phyloP scores from a whole-genome alignment of 2,797 vertebrate species.

The Adrianichthys oophorus region DNA sequence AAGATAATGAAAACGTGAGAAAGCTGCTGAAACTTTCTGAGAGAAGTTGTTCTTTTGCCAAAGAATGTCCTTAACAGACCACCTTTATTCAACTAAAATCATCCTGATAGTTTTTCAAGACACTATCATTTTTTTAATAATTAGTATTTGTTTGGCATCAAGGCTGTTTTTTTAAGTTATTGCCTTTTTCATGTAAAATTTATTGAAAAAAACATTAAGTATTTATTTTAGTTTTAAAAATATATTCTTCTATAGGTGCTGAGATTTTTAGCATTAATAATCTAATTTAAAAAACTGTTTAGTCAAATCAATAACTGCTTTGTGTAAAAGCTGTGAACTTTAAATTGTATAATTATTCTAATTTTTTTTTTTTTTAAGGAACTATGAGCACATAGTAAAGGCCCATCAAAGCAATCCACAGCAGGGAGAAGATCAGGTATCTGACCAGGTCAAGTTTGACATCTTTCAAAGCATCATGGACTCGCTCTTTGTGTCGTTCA shows the following conservation, averaged over 20 bases:
- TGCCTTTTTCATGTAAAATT: too few species aligned
- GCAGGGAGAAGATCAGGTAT: slow-evolving; percentile 90
- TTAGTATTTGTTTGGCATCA: too few species aligned
- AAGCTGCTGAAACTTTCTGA: neutral
- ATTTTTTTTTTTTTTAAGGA: slow-evolving; percentile 71
- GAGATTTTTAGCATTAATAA: too few species aligned
- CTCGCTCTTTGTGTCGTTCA: slow-evolving; percentile 96
- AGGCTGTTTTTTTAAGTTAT: too few species aligned
- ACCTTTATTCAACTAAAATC: neutral
- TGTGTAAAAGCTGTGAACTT: neutral
- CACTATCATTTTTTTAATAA: slow-evolving; percentile 3
- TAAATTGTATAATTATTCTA: neutral
- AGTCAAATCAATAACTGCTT: neutral
- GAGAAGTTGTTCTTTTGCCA: neutral
- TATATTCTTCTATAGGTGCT: too few species aligned
- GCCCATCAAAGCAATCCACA: slow-evolving; percentile 94
- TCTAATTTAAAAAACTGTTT: too few species aligned
- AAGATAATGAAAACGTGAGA: slow-evolving; percentile 98
- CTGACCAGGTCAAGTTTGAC: slow-evolving; percentile 95
- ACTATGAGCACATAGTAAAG: slow-evolving; percentile 98
- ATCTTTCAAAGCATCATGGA: slow-evolving; percentile 99
- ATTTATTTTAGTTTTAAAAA: too few species aligned
- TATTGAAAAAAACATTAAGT: too few species aligned
- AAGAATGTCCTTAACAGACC: neutral
- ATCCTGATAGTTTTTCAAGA: neutral